These are phyloP conservation scores for Australoheros facetus DNA, from an alignment of 2,797 vertebrate species.

Conservation along the genomic window DNA sequence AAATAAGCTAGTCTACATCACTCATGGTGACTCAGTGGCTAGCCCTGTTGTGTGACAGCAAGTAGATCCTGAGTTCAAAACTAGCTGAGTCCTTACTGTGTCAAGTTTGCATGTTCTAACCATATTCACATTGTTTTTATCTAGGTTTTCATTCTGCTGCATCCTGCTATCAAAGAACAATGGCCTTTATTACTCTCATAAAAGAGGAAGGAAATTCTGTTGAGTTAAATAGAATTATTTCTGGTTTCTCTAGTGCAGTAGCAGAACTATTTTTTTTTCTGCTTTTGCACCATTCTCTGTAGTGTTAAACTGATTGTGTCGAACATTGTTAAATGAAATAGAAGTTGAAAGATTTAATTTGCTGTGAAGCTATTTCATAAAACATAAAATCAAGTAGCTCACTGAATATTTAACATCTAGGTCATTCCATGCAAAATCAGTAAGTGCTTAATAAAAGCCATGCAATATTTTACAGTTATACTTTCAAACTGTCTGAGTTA, in stretches of 20 bases:
- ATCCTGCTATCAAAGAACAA: not conserved
- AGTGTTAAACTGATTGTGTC: not conserved
- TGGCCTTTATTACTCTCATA: not conserved
- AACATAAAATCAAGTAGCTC: not conserved
- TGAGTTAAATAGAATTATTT: not conserved
- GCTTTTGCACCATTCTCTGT: not conserved
- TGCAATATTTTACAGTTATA: accelerated
- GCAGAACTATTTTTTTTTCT: not conserved
- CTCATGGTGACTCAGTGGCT: not conserved
- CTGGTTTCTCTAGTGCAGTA: no score
- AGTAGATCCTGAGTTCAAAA: accelerated
- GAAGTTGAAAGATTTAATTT: not conserved
- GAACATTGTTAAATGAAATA: not conserved
- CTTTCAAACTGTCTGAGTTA: not conserved
- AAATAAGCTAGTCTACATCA: not conserved
- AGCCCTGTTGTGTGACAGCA: accelerated
- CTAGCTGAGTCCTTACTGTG: no score
- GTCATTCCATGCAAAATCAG: not conserved
- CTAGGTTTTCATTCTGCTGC: not conserved
- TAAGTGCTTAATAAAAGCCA: not conserved
- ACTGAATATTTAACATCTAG: not conserved
- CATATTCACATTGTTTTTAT: not conserved
- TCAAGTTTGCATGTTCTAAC: not conserved
- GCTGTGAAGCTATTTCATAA: not conserved
- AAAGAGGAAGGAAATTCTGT: no score